Evolutionary conservation across 2,888 invertebrate species (phyloP).

Genomic region (Microdon myrmicae): DNA sequence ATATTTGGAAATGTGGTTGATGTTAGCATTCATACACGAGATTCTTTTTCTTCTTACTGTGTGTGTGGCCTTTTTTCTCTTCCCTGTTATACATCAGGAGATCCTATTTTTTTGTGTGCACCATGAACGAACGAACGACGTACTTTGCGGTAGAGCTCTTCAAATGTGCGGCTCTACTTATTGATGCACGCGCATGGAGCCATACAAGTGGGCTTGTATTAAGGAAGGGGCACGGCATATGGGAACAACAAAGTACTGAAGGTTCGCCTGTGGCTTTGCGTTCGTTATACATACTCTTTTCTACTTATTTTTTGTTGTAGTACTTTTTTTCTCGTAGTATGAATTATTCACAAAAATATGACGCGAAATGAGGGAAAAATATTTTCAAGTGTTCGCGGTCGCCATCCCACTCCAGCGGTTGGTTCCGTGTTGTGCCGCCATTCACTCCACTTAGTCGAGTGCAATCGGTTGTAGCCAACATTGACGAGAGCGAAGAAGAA

Average conservation of each 20-base stretch:
- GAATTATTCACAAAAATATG: conserved; percentile 51
- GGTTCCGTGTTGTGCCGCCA: too few species aligned
- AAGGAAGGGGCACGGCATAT: conserved; percentile 20
- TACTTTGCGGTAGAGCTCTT: conserved; percentile 26
- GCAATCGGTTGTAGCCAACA: conserved; percentile 31
- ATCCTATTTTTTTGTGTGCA: conserved; percentile 36
- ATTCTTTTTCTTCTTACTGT: too few species aligned
- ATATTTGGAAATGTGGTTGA: conserved; percentile 29
- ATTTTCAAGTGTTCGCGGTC: conserved; percentile 50
- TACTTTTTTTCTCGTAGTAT: conserved; percentile 33
- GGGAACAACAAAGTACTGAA: conserved; percentile 43
- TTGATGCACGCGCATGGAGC: conserved; percentile 11
- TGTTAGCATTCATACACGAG: conserved; percentile 33
- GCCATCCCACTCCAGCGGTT: conserved; percentile 24
- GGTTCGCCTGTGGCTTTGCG: conserved; percentile 43
- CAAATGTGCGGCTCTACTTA: conserved; percentile 32
- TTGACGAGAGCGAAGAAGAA: conserved; percentile 5
- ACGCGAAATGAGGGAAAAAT: conserved; percentile 50
- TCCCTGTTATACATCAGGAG: too few species aligned
- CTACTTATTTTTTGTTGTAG: too few species aligned
- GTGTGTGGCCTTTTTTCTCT: too few species aligned
- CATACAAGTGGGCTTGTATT: neutral
- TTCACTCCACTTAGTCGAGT: conserved; percentile 9
- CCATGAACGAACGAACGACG: conserved; percentile 15
- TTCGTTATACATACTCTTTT: too few species aligned